Evolutionary conservation across 1,140 invertebrate species (phyloP), one percentile per base, ranked within the genome.

Genomic region (Platyscapa corneri): DNA sequence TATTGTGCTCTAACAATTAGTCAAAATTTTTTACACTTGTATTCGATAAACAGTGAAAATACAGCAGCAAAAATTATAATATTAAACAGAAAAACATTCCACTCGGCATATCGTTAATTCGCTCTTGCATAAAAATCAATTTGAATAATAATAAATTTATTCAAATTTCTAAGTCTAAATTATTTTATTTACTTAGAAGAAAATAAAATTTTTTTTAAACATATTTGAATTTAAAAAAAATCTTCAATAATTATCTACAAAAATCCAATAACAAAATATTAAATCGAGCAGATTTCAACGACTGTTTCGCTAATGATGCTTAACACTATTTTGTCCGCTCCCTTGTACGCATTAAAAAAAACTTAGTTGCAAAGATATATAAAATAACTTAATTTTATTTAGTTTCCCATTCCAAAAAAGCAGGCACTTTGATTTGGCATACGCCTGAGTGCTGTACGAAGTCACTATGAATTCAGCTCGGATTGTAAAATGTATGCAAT

Each of bases 381-480:
- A 20, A 49, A 77, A 30, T 16, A 77, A 77, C 46, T 53, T 53
- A 49, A 77, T 77, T 32, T 77, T 53, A 77, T 77, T 53, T 77
- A 34, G 42, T 49, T 53, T 53, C 14, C 18, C 23, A 53, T 77
- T 77, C 14, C 2, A 18, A 77, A 77, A 77, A 75, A 46, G 27
- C 6, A 37, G 32, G 14, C 3, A 1, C 18, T 5, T 49, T 16
- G 53, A 32, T 20, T 49, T 49, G 42, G 49, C 75, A 34, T 34
- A 53, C 23, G 18, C 14, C 14, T 77, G 75, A 53, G 34, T 12
- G n/a, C 42, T 49, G 23, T 16, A 46, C 46, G 23, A 77, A 77
- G 53, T 77, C 53, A 77, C 75, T 49, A 56, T 56, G 49, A 77
- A 56, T 77, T 49, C 75, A 77, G n/a, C 46, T 77, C 3, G 49